Evolutionary conservation across 2,888 invertebrate genomes (phyloP), one percentile per base, ranked within the genome.

Genomic region (Dromius quadrimaculatus): DNA sequence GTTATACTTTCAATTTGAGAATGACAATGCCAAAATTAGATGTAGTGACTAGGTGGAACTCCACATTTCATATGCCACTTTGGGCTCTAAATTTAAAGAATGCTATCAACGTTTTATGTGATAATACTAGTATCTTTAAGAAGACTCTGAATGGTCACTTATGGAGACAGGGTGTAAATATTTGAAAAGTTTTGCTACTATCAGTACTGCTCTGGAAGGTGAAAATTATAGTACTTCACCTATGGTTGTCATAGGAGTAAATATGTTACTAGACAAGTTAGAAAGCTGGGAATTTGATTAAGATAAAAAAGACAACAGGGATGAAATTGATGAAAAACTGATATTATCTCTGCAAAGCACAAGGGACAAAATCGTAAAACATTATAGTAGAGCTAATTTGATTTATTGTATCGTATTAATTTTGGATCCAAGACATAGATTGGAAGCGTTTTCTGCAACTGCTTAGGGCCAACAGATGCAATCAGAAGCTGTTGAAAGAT

Each of bases 211-310:
- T 38, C 62, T 74, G 65, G 71, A 72, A 50, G 73, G 74, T 23
- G 74, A 74, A 61, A 36, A 19, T 43, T 74, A 74, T 69, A 62
- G 54, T 57, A 74, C 74, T 45, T 23, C 74, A 38, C 64, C 73
- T 15, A 73, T 72, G 72, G 74, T 74, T 13, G 41, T 74, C 13
- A 73, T 73, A 9, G 45, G 54, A 9, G 71, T 75, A 20, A 75
- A 75, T 62, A 15, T 76, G 5, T 54, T 75, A 61, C 6, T 76
- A 5, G 75, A 76, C 43, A 74, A 76, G 63, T 43, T 75, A 6
- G 74, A 74, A 72, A 45, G 22, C 20, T 43, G 32, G 15, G 47
- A 73, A 22, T 61, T 54, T 20, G 22, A 73, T 23, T 41, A 74
- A 19, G 73, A 72, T 45, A 68, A 72, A 32, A 75, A 74, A 62